Evolutionary conservation across 2,113 vertebrate genomes (phyloP).

Genomic region (Echinops telfairi): DNA sequence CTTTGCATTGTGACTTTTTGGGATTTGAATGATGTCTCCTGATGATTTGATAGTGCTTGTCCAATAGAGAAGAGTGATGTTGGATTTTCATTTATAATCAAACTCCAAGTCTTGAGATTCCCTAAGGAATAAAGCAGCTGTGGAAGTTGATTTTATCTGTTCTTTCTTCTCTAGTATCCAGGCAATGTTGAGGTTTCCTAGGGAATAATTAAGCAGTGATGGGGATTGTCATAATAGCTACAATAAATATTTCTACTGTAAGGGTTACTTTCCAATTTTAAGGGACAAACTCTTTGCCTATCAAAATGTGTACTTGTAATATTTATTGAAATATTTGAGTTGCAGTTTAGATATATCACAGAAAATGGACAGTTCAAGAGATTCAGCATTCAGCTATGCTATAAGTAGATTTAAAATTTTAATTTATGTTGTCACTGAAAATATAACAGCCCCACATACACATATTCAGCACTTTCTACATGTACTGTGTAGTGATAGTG

Average conservation of each 20-base stretch:
- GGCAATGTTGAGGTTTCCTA: not conserved
- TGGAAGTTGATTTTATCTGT: not conserved
- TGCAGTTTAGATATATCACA: not conserved
- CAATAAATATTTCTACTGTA: not conserved
- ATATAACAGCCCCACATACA: not conserved
- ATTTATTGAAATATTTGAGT: not conserved
- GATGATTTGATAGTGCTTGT: not conserved
- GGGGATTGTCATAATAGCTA: not conserved
- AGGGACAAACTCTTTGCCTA: not conserved
- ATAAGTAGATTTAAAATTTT: not conserved
- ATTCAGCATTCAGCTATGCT: not conserved
- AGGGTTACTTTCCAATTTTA: not conserved
- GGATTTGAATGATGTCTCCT: not conserved
- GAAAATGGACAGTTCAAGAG: not conserved
- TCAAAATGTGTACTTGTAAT: not conserved
- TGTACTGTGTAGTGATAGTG: no score
- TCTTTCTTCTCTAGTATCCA: not conserved
- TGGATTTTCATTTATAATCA: not conserved
- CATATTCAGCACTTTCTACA: no score
- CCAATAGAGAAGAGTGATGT: not conserved
- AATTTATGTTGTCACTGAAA: not conserved
- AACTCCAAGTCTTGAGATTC: not conserved
- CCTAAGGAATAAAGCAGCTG: not conserved
- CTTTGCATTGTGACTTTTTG: not conserved
- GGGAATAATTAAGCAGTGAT: constrained; percentile 5